Conservation (phyloP, 2,888 invertebrate genomes). For the Himalopsyche japonica region DNA sequence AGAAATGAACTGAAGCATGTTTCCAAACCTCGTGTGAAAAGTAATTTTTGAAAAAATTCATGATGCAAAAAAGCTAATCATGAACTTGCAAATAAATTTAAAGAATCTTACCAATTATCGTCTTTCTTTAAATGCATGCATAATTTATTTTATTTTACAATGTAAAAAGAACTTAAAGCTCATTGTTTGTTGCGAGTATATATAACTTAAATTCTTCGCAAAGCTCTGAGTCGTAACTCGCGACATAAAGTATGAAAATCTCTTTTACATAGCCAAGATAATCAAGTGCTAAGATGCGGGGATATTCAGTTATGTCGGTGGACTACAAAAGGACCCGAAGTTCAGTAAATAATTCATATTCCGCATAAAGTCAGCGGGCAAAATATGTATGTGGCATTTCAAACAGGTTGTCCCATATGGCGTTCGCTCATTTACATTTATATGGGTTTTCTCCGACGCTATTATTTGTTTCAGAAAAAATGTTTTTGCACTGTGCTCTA, state of each 20-base stretch:
- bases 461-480: neutral
- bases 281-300: neutral
- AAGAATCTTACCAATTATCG: no score
- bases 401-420: neutral
- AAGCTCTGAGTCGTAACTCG: neutral
- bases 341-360: constrained; percentile 1
- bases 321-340: neutral
- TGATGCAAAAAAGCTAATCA: no score
- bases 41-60: no score
- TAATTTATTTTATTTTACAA: no score
- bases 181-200: no score
- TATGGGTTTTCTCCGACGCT: neutral
- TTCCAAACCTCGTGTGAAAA: no score
- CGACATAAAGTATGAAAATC: neutral
- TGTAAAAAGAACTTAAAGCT: no score
- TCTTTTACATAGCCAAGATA: neutral
- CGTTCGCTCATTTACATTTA: neutral
- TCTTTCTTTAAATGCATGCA: no score
- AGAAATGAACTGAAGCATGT: no score
- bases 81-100: no score
- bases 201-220: neutral
- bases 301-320: neutral
- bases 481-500: neutral
- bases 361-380: neutral
- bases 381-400: neutral